Evolutionary conservation across 2,888 invertebrate species (phyloP).

Genomic region (Caenorhabditis imperialis): DNA sequence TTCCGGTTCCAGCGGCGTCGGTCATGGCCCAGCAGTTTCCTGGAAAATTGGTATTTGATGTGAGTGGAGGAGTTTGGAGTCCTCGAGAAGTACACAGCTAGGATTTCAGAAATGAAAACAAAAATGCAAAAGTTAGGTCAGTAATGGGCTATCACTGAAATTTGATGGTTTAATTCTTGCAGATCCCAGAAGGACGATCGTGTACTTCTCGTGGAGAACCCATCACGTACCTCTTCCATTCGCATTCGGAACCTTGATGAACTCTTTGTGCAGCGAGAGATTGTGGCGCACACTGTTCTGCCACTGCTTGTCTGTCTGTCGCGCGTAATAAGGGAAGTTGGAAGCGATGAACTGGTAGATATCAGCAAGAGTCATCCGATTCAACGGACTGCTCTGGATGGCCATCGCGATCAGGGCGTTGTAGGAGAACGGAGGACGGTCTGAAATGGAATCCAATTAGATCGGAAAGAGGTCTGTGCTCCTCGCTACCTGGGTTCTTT

Average conservation of each 20-base stretch:
- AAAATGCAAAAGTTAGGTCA: no score
- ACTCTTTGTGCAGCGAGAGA: slow-evolving; percentile 31
- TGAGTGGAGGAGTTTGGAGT: no score
- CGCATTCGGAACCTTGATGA: slow-evolving; percentile 4
- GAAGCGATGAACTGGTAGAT: slow-evolving; percentile 25
- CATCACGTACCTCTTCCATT: slow-evolving; percentile 18
- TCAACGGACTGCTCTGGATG: slow-evolving; percentile 19
- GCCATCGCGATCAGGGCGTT: slow-evolving; percentile 38
- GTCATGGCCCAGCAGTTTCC: slow-evolving; percentile 35
- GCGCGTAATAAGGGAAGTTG: slow-evolving; percentile 19
- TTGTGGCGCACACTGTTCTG: slow-evolving; percentile 34
- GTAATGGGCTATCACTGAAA: no score
- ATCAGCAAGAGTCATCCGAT: slow-evolving; percentile 14
- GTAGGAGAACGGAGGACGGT: slow-evolving; percentile 25
- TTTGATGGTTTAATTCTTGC: no score
- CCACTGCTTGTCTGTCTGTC: slow-evolving; percentile 5
- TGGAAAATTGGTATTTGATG: slow-evolving; percentile 22
- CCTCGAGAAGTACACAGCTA: no score
- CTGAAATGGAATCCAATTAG: no score
- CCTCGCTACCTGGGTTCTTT: no score
- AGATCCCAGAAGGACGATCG: no score
- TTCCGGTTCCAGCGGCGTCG: neutral
- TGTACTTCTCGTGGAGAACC: no score
- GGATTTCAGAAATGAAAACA: no score
- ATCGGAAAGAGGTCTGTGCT: no score